Percentiles rank a stretch among this genome's conserved stretches.
Conservation (phyloP, 2,797 vertebrate species). For the Gastrophryne carolinensis region DNA sequence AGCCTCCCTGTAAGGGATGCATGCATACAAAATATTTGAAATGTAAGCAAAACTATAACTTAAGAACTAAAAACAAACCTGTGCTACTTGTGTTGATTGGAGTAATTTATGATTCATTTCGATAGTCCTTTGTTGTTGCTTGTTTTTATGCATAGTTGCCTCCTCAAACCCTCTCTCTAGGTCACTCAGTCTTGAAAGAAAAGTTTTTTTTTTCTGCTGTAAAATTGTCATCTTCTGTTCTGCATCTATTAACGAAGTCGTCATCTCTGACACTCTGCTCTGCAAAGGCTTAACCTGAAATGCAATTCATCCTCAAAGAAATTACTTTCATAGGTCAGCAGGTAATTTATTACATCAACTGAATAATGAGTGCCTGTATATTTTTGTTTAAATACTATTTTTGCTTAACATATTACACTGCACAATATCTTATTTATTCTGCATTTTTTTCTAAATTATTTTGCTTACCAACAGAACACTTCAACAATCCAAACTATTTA, state of each 20-base stretch:
- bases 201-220: conserved; percentile 36
- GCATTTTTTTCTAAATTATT: no score
- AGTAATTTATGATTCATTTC: conserved; percentile 30
- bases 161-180: conserved; percentile 49
- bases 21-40: no score
- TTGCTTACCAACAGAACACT: no score
- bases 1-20: no score
- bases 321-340: conserved; percentile 1
- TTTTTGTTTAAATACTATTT: no score
- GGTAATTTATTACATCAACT: background rate
- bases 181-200: conserved; percentile 38
- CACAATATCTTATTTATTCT: no score
- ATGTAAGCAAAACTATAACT: no score
- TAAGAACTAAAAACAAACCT: conserved; percentile 41
- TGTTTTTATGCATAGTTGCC: conserved; percentile 50
- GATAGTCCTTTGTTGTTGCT: conserved; percentile 36
- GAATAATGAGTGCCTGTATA: background rate
- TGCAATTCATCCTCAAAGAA: background rate
- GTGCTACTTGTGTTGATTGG: conserved; percentile 8
- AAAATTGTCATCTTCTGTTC: conserved; percentile 46
- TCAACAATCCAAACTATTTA: no score
- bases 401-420: no score
- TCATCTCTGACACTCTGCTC: conserved; percentile 45
- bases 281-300: conserved; percentile 45
- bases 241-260: conserved; percentile 43